These are phyloP conservation scores for Acleris emargana DNA, from an alignment of 2,888 invertebrate genomes.

Conservation along the genomic window DNA sequence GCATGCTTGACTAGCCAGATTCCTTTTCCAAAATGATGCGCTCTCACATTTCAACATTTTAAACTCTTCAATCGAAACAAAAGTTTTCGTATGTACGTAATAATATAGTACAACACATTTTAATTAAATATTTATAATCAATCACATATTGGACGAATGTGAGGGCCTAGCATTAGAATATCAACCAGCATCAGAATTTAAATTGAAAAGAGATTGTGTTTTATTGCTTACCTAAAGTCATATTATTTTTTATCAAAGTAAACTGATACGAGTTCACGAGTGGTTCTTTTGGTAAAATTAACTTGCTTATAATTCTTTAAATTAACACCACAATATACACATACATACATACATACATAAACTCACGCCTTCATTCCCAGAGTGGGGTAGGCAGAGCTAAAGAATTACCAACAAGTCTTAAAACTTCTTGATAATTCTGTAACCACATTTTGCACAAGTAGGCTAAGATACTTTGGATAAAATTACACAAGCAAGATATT, in stretches of 20 bases:
- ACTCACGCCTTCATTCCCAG: no score
- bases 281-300: no score
- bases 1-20: slow-evolving; percentile 43
- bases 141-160: neutral
- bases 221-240: slow-evolving; percentile 3
- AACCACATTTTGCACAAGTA: no score
- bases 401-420: no score
- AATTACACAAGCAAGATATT: no score
- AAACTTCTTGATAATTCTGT: no score
- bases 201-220: slow-evolving; percentile 23
- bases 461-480: no score
- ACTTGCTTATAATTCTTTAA: no score
- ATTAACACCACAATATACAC: no score
- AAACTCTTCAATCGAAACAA: neutral
- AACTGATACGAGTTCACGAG: neutral
- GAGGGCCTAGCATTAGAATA: neutral
- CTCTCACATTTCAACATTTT: slow-evolving; percentile 3
- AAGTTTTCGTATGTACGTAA: neutral
- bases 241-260: no score
- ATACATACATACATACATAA: no score
- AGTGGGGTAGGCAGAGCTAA: no score
- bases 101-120: neutral
- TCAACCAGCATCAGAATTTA: neutral
- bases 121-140: neutral
- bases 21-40: neutral